Conservation (phyloP, 1,140 invertebrate genomes). For the Eueides isabella region DNA sequence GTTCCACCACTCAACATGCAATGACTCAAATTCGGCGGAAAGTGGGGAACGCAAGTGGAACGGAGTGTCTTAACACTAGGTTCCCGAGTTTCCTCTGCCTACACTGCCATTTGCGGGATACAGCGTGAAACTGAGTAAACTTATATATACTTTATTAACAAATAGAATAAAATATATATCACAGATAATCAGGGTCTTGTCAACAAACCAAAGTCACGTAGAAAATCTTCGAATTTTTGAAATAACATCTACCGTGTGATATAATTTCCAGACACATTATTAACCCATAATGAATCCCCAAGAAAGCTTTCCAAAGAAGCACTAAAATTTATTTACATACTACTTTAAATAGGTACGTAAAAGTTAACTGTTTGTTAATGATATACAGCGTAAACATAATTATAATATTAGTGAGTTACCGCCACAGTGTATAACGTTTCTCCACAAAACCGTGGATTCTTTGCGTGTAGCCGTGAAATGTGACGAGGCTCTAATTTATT, state of each 20-base stretch:
- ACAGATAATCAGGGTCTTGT: too few relatives aligned
- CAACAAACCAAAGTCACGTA: too few relatives aligned
- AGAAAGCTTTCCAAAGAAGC: neutral
- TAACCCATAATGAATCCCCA: neutral
- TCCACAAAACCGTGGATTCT: conserved; percentile 60
- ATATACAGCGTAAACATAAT: conserved; percentile 52
- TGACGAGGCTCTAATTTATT: conserved; percentile 68
- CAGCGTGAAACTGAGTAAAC: too few relatives aligned
- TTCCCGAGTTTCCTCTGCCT: too few relatives aligned
- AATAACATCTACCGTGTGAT: neutral
- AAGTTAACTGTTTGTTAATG: conserved; percentile 47
- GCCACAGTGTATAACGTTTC: conserved; percentile 46
- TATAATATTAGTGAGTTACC: conserved; percentile 40
- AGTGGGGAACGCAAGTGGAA: too few relatives aligned
- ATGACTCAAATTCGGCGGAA: too few relatives aligned
- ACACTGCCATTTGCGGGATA: too few relatives aligned
- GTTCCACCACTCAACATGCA: too few relatives aligned
- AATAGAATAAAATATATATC: too few relatives aligned
- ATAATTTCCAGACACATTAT: neutral
- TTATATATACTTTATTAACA: too few relatives aligned
- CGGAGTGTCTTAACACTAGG: too few relatives aligned
- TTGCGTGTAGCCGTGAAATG: conserved; percentile 63
- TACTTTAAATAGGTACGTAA: conserved; percentile 16
- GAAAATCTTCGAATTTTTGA: too few relatives aligned
- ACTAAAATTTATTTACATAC: conserved; percentile 4